Base-by-base conservation (phyloP, 2,888 invertebrate genomes). In the Noctua janthe region DNA sequence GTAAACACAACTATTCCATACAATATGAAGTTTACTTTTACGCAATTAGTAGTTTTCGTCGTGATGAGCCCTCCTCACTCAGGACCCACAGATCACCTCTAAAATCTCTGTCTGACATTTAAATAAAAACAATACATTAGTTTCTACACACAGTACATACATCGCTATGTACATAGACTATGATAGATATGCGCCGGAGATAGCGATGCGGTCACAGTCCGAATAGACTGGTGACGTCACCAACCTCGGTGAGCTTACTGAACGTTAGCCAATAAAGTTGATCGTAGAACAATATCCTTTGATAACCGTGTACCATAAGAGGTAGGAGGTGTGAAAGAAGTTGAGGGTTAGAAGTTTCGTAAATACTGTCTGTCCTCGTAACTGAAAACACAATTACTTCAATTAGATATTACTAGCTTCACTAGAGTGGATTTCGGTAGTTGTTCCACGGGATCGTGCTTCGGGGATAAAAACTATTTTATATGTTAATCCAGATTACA, bases 181-280 rank as follows among this genome's bases (percentile, higher is more conserved):
- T 76, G 76, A 81, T 70, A 82, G 76, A 81, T 81, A 82, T 76
- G 82, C 82, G 82, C 80, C 39, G 39, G 35, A 72, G 83, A 83
- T 78, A 86, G 71, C 64, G 79, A 79, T 82, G 79, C 80, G 77
- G 82, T 84, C 81, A 81, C 71, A 74, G 72, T 54, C 47, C 54
- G 49, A 43, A 59, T 67, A 49, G 39, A 66, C 8, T 20, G 47
- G 15, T 85, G 84, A 85, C 84, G 85, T 84, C 78, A 84, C 5
- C n/a, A 17, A 20, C 49, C 71, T n/a, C 73, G 13, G 51, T 47
- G 73, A 59, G 47, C 71, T 62, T 3, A 62, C 79, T 1, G 3
- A 47, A 10, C 59, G 47, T 69, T 17, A 64, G 64, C 59, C 66
- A 71, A 71, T 79, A 35, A 66, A 83, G 39, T 59, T 23, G 73